Evolutionary conservation across 2,113 vertebrate species (phyloP), one percentile per base, ranked within the genome.

Genomic region (Entomyzon cyanotis): DNA sequence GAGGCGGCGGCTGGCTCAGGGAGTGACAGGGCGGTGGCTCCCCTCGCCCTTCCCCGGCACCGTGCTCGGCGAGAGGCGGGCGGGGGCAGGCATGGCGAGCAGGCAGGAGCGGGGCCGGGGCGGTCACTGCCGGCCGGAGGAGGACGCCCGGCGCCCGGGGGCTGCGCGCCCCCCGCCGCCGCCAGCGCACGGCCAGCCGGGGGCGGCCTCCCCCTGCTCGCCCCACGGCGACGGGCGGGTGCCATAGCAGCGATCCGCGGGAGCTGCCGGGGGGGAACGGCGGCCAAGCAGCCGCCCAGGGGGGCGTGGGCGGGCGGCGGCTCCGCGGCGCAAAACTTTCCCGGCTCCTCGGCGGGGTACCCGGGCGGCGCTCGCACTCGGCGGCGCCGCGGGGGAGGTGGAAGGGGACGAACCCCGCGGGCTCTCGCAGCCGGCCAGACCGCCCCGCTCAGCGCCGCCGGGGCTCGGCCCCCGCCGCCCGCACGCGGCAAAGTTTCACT

Each of bases 231-330:
- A 73, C 30, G 75, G 80, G 84, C 69, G 75, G 91, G 69, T 71
- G 79, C 91, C 94, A 93, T 93, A 62, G 94, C 91, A 87, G 90
- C 90, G 70, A 67, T 87, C 68, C 37, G 55, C 62, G 67, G 68
- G 60, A 68, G 86, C 77, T 52, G 84, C 33, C 30, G 41, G 69
- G 59, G 42, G 15, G 37, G 37, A 37, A 11, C 80, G 33, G 35
- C 80, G 21, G 68, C 6, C 74, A 27, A 35, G 33, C 52, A 55
- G 87, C 67, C 47, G 42, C 60, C 49, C 25, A 25, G 53, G 11
- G 25, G 68, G 41, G 27, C n/a, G 83, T 23, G 87, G 63, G 79
- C 23, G 39, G 56, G 35, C 30, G 52, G 68, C 46, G 33, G 55
- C 87, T 79, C 77, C 31, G 56, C 41, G n/a, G 30, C 35, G 3